Percentiles rank a stretch among this genome's conserved stretches.
These are phyloP conservation scores for Macrobrachium rosenbergii DNA, from an alignment of 1,140 invertebrate genomes.

Conservation along the genomic window DNA sequence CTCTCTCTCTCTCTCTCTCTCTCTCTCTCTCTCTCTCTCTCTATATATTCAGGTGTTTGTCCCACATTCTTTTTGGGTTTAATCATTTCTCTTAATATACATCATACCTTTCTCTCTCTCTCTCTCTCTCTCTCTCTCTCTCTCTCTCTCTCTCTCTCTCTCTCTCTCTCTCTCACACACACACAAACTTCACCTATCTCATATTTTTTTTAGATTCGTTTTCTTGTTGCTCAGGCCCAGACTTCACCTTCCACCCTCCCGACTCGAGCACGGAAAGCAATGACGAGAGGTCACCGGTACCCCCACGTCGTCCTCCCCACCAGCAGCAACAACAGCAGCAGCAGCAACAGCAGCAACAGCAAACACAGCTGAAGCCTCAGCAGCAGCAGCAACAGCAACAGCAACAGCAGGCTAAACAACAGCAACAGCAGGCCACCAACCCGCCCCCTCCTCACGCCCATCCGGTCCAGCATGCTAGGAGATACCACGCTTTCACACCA, in stretches of 20 bases:
- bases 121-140: too few relatives aligned
- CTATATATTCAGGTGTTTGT: too few relatives aligned
- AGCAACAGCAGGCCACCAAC: constrained; percentile 19
- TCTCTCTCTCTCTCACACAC: neutral
- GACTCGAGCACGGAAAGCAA: constrained; percentile 66
- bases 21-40: too few relatives aligned
- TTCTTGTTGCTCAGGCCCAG: constrained; percentile 37
- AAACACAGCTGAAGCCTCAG: neutral
- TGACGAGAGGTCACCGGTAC: constrained; percentile 60
- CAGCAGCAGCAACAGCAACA: constrained; percentile 6
- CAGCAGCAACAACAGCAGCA: constrained; percentile 38
- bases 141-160: neutral
- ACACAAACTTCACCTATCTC: too few relatives aligned
- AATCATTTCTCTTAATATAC: too few relatives aligned
- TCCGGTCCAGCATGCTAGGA: constrained; percentile 31
- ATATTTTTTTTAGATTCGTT: constrained; percentile 6
- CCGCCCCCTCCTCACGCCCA: constrained; percentile 31
- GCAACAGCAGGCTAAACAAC: constrained; percentile 1
- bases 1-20: too few relatives aligned
- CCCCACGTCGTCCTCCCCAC: constrained; percentile 54
- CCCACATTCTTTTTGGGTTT: too few relatives aligned
- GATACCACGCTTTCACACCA: constrained; percentile 45
- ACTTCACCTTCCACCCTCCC: constrained; percentile 56
- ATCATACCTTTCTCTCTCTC: too few relatives aligned
- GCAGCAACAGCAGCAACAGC: constrained; percentile 17